Conservation (phyloP, 2,113 vertebrate species). For the Vulpes vulpes region DNA sequence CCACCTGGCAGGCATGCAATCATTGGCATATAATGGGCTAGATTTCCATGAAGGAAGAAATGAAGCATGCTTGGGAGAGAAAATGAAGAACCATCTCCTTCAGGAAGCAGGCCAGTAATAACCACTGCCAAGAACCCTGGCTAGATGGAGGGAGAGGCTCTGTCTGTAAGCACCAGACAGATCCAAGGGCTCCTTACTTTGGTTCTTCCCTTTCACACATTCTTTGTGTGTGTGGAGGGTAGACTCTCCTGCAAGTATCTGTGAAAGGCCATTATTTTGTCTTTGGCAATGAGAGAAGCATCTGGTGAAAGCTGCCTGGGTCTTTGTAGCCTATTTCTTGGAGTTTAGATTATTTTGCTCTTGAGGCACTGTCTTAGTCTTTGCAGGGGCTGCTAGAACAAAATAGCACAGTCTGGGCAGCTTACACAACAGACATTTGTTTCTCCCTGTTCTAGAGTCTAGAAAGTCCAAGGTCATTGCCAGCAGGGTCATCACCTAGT, state of each 20-base stretch:
- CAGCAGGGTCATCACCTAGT: too few relatives aligned
- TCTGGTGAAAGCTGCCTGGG: neutral
- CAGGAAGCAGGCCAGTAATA: too few relatives aligned
- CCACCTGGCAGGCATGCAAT: neutral
- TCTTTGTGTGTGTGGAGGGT: neutral
- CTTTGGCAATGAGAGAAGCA: neutral
- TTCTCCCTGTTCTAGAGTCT: slow-evolving; percentile 3
- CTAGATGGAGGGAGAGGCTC: neutral
- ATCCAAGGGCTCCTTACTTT: neutral
- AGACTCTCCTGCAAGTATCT: neutral
- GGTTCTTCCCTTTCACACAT: neutral
- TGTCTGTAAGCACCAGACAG: too few relatives aligned
- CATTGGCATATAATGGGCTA: too few relatives aligned
- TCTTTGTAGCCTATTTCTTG: neutral
- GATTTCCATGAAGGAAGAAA: neutral
- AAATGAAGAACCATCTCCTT: neutral
- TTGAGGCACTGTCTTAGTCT: neutral
- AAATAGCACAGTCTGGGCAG: neutral
- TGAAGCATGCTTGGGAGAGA: neutral
- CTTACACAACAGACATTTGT: neutral
- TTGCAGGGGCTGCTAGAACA: neutral
- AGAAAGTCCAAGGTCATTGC: neutral
- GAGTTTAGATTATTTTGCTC: neutral
- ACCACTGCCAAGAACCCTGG: neutral
- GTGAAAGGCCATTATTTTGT: neutral